A percentile compares a stretch with the other conserved stretches of the same genome.
Conservation (phyloP, 2,888 invertebrate genomes). For the Pheosia tremula region DNA sequence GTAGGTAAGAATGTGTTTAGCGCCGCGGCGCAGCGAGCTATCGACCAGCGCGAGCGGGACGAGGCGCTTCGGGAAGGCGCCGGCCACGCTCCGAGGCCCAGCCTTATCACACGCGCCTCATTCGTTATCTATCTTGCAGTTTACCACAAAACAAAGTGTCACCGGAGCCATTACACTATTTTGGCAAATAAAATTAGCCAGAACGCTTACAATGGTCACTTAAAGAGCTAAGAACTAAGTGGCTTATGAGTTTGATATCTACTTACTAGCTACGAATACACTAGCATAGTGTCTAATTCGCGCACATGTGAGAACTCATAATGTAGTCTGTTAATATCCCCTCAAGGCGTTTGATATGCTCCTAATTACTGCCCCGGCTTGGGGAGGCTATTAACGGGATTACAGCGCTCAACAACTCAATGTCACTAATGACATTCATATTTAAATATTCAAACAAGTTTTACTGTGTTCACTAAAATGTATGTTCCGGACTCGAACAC, state of each 20-base stretch:
- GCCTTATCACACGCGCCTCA: neutral
- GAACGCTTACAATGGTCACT: neutral
- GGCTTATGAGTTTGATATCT: too few species aligned
- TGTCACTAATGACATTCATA: neutral
- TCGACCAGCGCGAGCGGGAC: slow-evolving; percentile 1
- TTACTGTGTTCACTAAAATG: neutral
- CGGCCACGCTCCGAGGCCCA: neutral
- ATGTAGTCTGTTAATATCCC: neutral
- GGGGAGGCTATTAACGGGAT: neutral
- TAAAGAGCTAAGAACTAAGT: too few species aligned
- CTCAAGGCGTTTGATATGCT: slow-evolving; percentile 2
- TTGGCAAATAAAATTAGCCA: neutral
- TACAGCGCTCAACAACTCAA: neutral
- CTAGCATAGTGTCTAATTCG: neutral
- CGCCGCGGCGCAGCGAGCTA: slow-evolving; percentile 5
- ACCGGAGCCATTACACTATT: too few species aligned
- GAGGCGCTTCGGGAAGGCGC: neutral
- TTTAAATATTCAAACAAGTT: neutral
- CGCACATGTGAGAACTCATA: neutral
- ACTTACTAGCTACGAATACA: too few species aligned
- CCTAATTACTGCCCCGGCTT: neutral
- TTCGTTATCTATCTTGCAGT: neutral
- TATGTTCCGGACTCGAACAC: too few species aligned
- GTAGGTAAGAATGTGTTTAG: neutral
- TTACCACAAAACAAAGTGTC: too few species aligned